Evolutionary conservation across 2,113 vertebrate species (phyloP), one percentile per base, ranked within the genome.

Genomic region (Lepisosteus oculatus): DNA sequence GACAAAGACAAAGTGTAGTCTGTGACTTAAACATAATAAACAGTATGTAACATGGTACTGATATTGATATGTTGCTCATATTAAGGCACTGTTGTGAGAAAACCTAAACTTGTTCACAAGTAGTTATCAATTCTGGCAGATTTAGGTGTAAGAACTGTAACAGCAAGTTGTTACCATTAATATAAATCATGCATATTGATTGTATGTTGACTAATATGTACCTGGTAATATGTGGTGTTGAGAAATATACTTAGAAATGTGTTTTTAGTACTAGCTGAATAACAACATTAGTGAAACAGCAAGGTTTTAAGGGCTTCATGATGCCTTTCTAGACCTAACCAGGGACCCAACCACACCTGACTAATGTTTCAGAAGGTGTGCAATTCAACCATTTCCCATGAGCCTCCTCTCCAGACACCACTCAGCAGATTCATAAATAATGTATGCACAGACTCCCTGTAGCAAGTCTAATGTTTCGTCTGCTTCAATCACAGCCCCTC

Each of bases 391-490:
- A 73, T 76, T 80, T 76, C 80, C 78, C 67, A 71, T 72, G 69
- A 78, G 78, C 67, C 72, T 66, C 61, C 70, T 69, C 69, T 63
- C 69, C 71, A 76, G 70, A 71, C 77, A 75, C 55, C 70, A 69
- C 74, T 78, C 71, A 61, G 74, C 65, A 63, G 71, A 68, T 70
- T 72, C 70, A 80, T 81, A 67, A 72, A 81, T 84, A 74, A 80
- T 76, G 56, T 65, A 78, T 77, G 72, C 42, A 57, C 72, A 42
- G 72, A 65, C 65, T 77, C 71, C 70, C 77, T 68, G 73, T 47
- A 74, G 69, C 55, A 72, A 71, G 72, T 68, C 57, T 81, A 80
- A 71, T 45, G 67, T 74, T 78, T 78, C 65, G 73, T 74, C 66
- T 80, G 51, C 65, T 66, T 80, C 73, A 81, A 79, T 74, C 69